phyloP scores from a whole-genome alignment of 2,113 vertebrate species.

The Anthoscopus minutus region DNA sequence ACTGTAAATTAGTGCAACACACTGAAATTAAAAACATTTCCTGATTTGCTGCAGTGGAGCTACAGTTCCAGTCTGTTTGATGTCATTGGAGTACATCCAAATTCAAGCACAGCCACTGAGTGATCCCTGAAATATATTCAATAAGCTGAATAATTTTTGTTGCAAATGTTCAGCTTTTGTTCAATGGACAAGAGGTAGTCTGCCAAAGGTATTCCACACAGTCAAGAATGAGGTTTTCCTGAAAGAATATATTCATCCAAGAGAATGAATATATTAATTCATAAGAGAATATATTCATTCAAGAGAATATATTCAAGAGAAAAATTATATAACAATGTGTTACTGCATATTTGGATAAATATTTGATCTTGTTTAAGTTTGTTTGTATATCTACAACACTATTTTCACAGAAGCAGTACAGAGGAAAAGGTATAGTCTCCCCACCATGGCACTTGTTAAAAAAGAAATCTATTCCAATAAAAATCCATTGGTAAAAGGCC shows the following conservation, averaged over 20 bases:
- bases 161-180: neutral
- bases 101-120: neutral
- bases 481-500: neutral
- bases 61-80: neutral
- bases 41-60: neutral
- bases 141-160: neutral
- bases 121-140: neutral
- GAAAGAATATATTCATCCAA: too few species aligned
- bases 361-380: neutral
- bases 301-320: too few species aligned
- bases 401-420: neutral
- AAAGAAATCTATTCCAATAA: neutral
- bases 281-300: too few species aligned
- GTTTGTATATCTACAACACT: neutral
- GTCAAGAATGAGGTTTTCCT: neutral
- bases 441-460: neutral
- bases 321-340: neutral
- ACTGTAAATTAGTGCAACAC: neutral
- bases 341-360: neutral
- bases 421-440: neutral
- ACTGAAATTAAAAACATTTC: neutral
- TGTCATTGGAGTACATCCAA: neutral
- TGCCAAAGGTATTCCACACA: neutral
- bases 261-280: too few species aligned
- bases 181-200: neutral